phyloP scores from a whole-genome alignment of 1,140 invertebrate species.

The Orchesella cincta region DNA sequence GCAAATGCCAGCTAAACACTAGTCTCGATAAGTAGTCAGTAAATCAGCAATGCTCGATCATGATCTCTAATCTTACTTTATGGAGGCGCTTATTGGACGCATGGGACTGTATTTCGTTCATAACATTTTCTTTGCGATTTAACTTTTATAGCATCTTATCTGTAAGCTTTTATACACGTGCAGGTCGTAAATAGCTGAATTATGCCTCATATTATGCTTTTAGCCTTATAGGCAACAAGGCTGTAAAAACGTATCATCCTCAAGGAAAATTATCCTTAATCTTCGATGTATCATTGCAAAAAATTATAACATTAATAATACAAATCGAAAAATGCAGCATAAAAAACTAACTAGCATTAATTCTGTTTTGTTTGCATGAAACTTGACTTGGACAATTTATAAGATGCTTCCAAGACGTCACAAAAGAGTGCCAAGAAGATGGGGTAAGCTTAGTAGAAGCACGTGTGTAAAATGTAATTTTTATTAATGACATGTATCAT shows the following conservation, averaged over 20 bases:
- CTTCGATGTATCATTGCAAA: background rate
- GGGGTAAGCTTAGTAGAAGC: too few species aligned
- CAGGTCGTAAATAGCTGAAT: background rate
- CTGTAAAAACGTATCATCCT: too few species aligned
- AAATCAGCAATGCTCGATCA: background rate
- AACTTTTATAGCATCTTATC: background rate
- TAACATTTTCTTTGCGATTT: background rate
- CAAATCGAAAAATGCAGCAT: background rate
- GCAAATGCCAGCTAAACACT: too few species aligned
- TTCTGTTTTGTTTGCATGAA: too few species aligned
- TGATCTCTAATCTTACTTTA: background rate
- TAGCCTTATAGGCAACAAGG: background rate
- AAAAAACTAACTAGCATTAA: too few species aligned
- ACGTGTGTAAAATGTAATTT: too few species aligned
- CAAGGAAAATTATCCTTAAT: too few species aligned
- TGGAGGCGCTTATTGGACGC: background rate
- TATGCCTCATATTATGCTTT: background rate
- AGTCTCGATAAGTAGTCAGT: background rate
- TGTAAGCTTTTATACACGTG: background rate
- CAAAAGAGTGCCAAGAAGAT: too few species aligned
- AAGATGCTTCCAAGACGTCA: too few species aligned
- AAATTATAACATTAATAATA: background rate
- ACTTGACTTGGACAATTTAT: too few species aligned
- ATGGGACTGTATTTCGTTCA: background rate
- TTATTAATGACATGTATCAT: too few species aligned